Evolutionary conservation across 2,888 invertebrate species (phyloP).

Genomic region (Diadegma fenestrale): DNA sequence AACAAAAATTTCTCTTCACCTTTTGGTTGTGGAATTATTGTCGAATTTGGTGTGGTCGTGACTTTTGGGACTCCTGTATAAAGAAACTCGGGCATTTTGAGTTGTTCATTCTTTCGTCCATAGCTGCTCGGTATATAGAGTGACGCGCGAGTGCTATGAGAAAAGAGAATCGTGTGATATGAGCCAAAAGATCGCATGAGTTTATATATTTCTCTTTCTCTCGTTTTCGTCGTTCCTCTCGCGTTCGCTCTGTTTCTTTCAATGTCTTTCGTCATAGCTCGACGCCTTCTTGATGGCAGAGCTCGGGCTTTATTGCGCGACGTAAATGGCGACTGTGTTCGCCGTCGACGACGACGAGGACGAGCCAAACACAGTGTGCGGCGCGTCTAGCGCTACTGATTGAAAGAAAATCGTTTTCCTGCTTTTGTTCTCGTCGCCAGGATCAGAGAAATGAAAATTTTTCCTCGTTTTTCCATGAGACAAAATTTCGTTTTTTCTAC

Average conservation of each 20-base stretch:
- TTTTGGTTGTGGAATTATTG: no score
- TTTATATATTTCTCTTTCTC: constrained; percentile 7
- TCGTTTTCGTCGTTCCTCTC: constrained; percentile 37
- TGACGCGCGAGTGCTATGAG: constrained; percentile 40
- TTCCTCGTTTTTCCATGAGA: constrained; percentile 6
- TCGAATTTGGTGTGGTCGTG: background rate
- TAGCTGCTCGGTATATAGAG: constrained; percentile 23
- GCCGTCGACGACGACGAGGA: constrained; percentile 19
- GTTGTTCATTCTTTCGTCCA: constrained; percentile 46
- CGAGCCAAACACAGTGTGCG: constrained; percentile 35
- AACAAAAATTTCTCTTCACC: no score
- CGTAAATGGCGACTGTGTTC: constrained; percentile 72
- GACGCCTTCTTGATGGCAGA: constrained; percentile 66
- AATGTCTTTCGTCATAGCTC: constrained; percentile 61
- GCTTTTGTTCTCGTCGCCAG: constrained; percentile 20
- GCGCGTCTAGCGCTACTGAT: constrained; percentile 71
- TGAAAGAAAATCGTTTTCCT: constrained; percentile 76
- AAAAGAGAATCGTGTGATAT: constrained; percentile 45
- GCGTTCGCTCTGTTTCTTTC: constrained; percentile 54
- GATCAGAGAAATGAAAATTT: background rate
- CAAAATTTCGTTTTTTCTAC: constrained; percentile 8
- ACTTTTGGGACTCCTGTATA: constrained; percentile 32
- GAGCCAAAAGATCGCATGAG: constrained; percentile 41
- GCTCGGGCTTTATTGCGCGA: constrained; percentile 75
- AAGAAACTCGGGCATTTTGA: background rate